These are phyloP conservation scores for Trichacis sp. DNA, from an alignment of 2,888 invertebrate species.

Conservation along the genomic window DNA sequence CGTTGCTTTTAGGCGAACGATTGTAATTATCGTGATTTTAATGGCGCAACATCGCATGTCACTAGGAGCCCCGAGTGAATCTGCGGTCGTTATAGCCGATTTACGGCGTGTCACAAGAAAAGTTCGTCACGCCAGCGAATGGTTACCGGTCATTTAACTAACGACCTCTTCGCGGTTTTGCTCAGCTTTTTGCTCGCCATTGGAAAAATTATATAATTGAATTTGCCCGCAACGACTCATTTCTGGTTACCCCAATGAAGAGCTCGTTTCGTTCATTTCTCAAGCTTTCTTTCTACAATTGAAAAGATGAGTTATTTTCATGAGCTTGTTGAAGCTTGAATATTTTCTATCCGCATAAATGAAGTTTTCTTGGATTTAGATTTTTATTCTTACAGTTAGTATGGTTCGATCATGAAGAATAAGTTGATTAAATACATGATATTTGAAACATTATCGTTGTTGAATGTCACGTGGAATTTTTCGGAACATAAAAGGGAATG, in stretches of 20 bases:
- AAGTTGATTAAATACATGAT: too few species aligned
- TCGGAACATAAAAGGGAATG: too few species aligned
- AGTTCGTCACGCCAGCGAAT: slow-evolving; percentile 28
- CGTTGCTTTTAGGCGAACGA: neutral
- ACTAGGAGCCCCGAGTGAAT: slow-evolving; percentile 13
- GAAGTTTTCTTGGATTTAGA: too few species aligned
- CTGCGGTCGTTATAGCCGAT: slow-evolving; percentile 23
- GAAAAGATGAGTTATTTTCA: neutral
- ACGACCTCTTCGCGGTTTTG: slow-evolving; percentile 29
- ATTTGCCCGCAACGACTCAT: slow-evolving; percentile 14
- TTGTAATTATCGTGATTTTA: slow-evolving; percentile 6
- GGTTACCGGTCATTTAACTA: slow-evolving; percentile 33
- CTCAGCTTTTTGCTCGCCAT: slow-evolving; percentile 10
- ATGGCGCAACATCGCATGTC: slow-evolving; percentile 11
- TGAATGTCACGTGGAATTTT: too few species aligned
- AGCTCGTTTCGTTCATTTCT: neutral
- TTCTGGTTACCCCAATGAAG: slow-evolving; percentile 6
- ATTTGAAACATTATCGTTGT: too few species aligned
- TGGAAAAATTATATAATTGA: slow-evolving; percentile 23
- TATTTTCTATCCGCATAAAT: too few species aligned
- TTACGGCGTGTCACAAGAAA: slow-evolving; percentile 32
- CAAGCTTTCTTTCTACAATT: neutral
- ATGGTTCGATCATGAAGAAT: too few species aligned
- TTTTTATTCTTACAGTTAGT: too few species aligned
- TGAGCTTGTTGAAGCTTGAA: too few species aligned